Base-by-base conservation (phyloP, 2,888 invertebrate species). In the Galeruca laticollis region DNA sequence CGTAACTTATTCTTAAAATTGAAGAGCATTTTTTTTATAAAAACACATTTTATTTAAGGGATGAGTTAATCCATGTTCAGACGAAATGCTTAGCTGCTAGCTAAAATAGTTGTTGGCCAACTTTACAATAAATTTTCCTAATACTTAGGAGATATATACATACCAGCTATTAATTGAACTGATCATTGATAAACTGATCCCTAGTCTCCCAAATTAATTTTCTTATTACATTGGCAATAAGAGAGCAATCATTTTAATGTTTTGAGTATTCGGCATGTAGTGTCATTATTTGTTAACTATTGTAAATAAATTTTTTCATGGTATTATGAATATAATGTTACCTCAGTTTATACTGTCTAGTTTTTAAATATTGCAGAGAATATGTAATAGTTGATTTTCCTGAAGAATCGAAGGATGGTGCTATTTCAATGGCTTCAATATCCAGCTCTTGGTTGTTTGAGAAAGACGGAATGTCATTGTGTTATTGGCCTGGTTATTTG, bases 141-240 rank as follows among this genome's bases (percentile, higher is more conserved):
- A 40, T 40, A 40, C 40, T 40, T 40, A n/a, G 40, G n/a, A 40
- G 40, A 40, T 40, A 40, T 40, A 40, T 40, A 13, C 40, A 40
- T 40, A 40, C 40, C 40, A 40, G 40, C 40, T 40, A 40, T 40
- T 40, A 40, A 40, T 40, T 40, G 40, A 40, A 40, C 40, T 40
- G 40, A 40, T 40, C 4, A 40, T 40, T 40, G 40, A 40, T 40
- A 40, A 40, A 40, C 40, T 40, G 40, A 40, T 40, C 40, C 40
- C 13, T 40, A 40, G 10, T 40, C 13, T 13, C 40, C 40, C 40
- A 40, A 40, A 13, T 40, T 13, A 40, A 40, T 40, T 40, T 40
- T 40, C 40, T 10, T 40, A 40, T 40, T 40, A 40, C 11, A 40
- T 40, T 40, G 40, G 8, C 40, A 40, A 40, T 10, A 40, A 40